Percentiles rank a stretch among this genome's conserved stretches.
These are phyloP conservation scores for Polietes domitor DNA, from an alignment of 2,888 invertebrate species.

Conservation along the genomic window DNA sequence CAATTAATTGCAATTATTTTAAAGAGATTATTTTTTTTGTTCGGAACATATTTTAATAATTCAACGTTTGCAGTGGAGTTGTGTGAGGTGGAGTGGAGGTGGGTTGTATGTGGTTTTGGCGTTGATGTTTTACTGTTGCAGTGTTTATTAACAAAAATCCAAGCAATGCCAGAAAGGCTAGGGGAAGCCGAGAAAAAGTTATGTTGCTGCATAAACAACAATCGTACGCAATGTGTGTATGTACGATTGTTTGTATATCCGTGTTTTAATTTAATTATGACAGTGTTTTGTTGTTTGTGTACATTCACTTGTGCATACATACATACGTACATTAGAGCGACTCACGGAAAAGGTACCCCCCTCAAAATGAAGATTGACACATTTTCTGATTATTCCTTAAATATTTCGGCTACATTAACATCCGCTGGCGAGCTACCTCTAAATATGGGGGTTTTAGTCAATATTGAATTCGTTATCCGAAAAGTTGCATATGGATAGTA, in stretches of 20 bases:
- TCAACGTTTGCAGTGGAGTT: neutral
- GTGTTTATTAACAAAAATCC: neutral
- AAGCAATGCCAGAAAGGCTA: too few relatives aligned
- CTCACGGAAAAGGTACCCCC: too few relatives aligned
- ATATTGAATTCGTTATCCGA: too few relatives aligned
- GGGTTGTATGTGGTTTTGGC: slow-evolving; percentile 8
- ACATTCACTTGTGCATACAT: too few relatives aligned
- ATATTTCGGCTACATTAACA: too few relatives aligned
- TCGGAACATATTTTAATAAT: neutral
- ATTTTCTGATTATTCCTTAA: too few relatives aligned
- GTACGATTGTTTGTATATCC: neutral
- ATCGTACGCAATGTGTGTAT: slow-evolving; percentile 19
- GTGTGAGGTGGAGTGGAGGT: neutral
- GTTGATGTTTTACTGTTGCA: neutral
- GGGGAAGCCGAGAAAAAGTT: neutral
- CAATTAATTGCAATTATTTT: slow-evolving; percentile 7
- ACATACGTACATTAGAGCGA: too few relatives aligned
- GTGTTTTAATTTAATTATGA: slow-evolving; percentile 21
- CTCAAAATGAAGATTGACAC: too few relatives aligned
- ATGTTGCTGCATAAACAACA: neutral
- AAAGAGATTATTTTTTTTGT: neutral
- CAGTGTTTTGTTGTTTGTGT: slow-evolving; percentile 3
- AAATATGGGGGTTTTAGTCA: too few relatives aligned
- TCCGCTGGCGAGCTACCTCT: too few relatives aligned
- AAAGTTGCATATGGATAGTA: too few relatives aligned